Evolutionary conservation across 2,797 vertebrate species (phyloP), one percentile per base, ranked within the genome.

Genomic region (Periparus ater): DNA sequence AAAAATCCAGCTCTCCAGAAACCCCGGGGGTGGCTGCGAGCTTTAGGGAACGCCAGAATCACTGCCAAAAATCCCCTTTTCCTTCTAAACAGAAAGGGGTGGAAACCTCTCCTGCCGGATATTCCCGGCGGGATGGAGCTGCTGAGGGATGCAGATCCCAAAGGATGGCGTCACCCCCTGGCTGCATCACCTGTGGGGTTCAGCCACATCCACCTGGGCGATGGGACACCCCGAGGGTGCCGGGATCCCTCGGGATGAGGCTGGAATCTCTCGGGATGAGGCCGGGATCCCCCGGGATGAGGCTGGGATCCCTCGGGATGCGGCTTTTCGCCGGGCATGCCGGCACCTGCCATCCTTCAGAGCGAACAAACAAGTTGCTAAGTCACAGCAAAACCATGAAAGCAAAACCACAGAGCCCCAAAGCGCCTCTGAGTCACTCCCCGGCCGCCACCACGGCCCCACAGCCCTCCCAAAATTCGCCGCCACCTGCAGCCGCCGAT

Each of bases 381-480:
- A 85, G 81, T 98, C 97, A 98, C 97, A 96, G 97, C 95, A 98
- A 98, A 98, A 98, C 97, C 97, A 98, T 98, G 97, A 98, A 97
- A 98, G 96, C 96, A 98, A 97, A 98, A 98, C 98, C 98, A 95
- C 98, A 98, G 97, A 97, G 97, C 97, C 98, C 88, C 95, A 95
- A 88, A 97, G 97, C 88, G 51, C 96, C 94, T 98, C 96, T 98
- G 98, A 98, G 96, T 98, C 98, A 98, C 95, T 92, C 87, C 91
- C 93, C 44, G n/a, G 95, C 96, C 65, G 95, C 95, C 91, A 76
- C 91, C 84, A 62, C 95, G 96, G 80, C 92, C 92, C 77, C 85
- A 97, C 96, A 97, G 97, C 97, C 30, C 97, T 95, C 84, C 96
- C 97, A 89, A 89, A 97, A 90, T n/a, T 66, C 9, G 30, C 80